These are phyloP conservation scores for Tenualosa thibaudeaui DNA, from an alignment of 2,797 vertebrate genomes.

Conservation along the genomic window DNA sequence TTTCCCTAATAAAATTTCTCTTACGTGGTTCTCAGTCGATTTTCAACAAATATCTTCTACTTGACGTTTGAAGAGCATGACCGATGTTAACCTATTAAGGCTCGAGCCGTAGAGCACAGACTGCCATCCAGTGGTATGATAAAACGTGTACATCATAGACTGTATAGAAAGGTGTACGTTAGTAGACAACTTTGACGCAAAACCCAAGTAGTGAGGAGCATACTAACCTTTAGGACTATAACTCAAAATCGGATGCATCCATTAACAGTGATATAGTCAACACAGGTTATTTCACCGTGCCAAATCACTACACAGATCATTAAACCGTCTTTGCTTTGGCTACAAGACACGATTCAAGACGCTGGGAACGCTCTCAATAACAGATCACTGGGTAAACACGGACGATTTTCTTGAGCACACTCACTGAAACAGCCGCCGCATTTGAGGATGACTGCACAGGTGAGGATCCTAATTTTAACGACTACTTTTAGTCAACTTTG, in stretches of 20 bases:
- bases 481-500: not conserved
- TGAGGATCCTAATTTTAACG: not conserved
- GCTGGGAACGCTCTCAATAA: not conserved
- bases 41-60: not conserved
- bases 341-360: not conserved
- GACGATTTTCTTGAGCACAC: conserved; percentile 39
- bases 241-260: not conserved
- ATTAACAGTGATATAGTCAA: too few relatives aligned
- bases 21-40: too few relatives aligned
- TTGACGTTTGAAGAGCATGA: too few relatives aligned
- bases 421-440: conserved; percentile 43
- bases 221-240: not conserved
- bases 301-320: not conserved
- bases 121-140: not conserved
- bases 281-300: not conserved
- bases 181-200: too few relatives aligned
- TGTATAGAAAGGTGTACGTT: too few relatives aligned
- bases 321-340: not conserved
- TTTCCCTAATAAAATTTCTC: too few relatives aligned
- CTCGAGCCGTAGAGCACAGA: not conserved
- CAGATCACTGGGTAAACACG: conserved; percentile 36
- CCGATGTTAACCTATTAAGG: too few relatives aligned
- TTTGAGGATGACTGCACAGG: conserved; percentile 58
- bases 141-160: too few relatives aligned
- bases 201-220: not conserved